A percentile compares a stretch with the other conserved stretches of the same genome.
These are phyloP conservation scores for Redunca redunca DNA, from an alignment of 2,113 vertebrate species.

Conservation along the genomic window DNA sequence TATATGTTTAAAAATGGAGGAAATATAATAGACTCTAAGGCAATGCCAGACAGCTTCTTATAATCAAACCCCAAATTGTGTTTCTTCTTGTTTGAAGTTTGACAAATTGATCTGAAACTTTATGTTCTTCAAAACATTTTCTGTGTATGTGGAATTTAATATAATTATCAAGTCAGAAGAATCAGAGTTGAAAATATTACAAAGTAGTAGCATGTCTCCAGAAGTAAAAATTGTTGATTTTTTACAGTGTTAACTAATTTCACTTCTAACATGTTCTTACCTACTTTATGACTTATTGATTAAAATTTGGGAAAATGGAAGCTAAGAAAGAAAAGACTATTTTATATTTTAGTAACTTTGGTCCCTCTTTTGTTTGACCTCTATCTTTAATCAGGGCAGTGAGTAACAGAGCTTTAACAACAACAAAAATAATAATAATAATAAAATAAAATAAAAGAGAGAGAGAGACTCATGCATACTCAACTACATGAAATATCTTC, in stretches of 20 bases:
- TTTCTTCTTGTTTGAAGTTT: not conserved
- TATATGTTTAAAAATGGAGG: not conserved
- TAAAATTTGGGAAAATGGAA: not conserved
- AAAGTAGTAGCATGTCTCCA: not conserved
- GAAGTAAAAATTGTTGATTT: not conserved
- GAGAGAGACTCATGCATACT: not conserved
- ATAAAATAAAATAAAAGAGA: no score
- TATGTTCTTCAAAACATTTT: not conserved
- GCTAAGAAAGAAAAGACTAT: not conserved
- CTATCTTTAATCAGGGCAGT: not conserved
- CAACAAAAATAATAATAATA: not conserved
- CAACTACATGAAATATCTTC: not conserved
- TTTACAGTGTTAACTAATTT: slow-evolving; percentile 10
- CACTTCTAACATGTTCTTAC: not conserved
- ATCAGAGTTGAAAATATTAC: not conserved
- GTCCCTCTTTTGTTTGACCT: not conserved
- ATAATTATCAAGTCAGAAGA: not conserved
- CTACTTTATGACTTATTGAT: not conserved
- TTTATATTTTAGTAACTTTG: not conserved
- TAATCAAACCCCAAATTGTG: not conserved
- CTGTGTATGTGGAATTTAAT: not conserved
- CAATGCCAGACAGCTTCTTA: not conserved
- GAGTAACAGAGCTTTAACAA: not conserved
- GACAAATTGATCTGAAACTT: not conserved
- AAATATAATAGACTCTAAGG: not conserved